A percentile compares a stretch with the other conserved stretches of the same genome.
Evolutionary conservation across 2,797 vertebrate species (phyloP).

Genomic region (Enteromius mattozi): DNA sequence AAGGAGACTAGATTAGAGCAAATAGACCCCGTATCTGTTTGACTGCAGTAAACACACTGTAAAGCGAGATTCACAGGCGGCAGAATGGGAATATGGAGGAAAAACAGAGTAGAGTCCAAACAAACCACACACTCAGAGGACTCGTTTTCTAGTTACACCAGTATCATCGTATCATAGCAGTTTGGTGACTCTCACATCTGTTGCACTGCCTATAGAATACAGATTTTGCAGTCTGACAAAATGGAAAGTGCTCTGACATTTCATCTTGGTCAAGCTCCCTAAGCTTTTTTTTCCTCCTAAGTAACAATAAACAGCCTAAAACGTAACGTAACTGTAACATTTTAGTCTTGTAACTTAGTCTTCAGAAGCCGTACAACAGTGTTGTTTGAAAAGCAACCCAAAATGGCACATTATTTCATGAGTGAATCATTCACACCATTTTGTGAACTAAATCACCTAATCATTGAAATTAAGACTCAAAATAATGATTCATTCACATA

Average conservation of each 20-base stretch:
- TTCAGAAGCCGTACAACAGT: background rate
- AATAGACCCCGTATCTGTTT: constrained; percentile 53
- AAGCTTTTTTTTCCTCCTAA: background rate
- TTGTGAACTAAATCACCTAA: background rate
- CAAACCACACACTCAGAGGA: constrained; percentile 44
- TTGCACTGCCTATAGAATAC: constrained; percentile 55
- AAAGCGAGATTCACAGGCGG: constrained; percentile 45
- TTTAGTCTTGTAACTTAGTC: too few relatives aligned
- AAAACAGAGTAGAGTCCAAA: constrained; percentile 43
- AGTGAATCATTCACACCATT: background rate
- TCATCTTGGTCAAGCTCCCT: constrained; percentile 48
- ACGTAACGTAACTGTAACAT: too few relatives aligned
- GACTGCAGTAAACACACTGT: constrained; percentile 38
- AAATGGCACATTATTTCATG: background rate
- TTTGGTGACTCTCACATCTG: constrained; percentile 49
- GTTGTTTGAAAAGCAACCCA: background rate
- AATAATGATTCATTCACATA: background rate
- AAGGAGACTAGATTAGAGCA: constrained; percentile 53
- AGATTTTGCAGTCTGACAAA: constrained; percentile 56
- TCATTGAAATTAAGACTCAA: background rate
- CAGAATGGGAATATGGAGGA: constrained; percentile 47
- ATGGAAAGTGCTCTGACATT: constrained; percentile 58
- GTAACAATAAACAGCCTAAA: background rate
- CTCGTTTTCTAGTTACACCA: constrained; percentile 36
- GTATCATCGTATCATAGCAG: constrained; percentile 44